phyloP scores from a whole-genome alignment of 2,888 invertebrate genomes.

The Meganola albula region DNA sequence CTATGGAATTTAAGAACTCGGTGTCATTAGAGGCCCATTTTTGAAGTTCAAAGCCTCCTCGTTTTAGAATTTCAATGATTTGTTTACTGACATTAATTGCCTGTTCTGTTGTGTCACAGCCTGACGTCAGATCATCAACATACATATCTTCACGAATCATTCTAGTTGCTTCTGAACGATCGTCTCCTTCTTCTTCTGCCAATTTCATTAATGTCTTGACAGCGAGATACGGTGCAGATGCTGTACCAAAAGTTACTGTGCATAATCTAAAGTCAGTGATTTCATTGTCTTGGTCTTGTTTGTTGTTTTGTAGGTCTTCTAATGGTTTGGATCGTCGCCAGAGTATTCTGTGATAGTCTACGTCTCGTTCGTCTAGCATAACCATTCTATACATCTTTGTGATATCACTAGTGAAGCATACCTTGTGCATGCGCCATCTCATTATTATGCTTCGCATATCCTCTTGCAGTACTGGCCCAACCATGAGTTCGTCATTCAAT shows the following conservation, averaged over 20 bases:
- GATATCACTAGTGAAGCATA: slow-evolving; percentile 8
- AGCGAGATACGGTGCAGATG: slow-evolving; percentile 1
- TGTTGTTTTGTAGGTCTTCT: neutral
- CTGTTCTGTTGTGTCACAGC: neutral
- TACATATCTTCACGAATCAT: slow-evolving; percentile 6
- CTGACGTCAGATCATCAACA: slow-evolving; percentile 4
- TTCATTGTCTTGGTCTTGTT: neutral
- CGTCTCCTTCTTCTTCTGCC: slow-evolving; percentile 1
- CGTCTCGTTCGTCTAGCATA: neutral
- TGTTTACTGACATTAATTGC: neutral
- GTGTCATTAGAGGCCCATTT: neutral
- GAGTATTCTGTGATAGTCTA: slow-evolving; percentile 1
- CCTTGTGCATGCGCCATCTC: slow-evolving; percentile 10
- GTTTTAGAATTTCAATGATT: neutral
- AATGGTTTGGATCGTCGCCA: no score
- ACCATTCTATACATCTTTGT: slow-evolving; percentile 12
- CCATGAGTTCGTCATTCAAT: slow-evolving; percentile 9
- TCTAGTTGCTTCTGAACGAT: neutral
- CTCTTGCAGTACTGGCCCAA: slow-evolving; percentile 9
- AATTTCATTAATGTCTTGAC: neutral
- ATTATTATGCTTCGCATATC: slow-evolving; percentile 9
- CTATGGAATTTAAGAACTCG: neutral
- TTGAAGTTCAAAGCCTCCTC: slow-evolving; percentile 1
- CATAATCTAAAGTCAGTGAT: neutral
- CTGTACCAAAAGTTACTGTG: slow-evolving; percentile 1